Base-by-base conservation (phyloP, 2,888 invertebrate species). In the Eristalinus sepulchralis region DNA sequence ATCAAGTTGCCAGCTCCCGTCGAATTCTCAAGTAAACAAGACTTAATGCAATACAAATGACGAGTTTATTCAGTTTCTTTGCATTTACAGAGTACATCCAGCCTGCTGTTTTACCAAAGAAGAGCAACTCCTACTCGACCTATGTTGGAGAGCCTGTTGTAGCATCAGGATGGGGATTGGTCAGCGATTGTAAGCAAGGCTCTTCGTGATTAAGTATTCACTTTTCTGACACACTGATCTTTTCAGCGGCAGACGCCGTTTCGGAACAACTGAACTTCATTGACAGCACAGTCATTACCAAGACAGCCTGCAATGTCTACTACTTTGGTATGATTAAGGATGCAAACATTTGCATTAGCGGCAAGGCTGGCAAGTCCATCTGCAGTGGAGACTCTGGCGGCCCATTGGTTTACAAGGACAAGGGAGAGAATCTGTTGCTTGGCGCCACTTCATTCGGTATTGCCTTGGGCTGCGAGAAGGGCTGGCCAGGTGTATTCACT, bases 311-410 rank as follows among this genome's bases (percentile, higher is more conserved):
- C 80, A 89, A 88, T 8, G 53, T 6, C 0, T 89, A 88, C 70
- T 90, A 88, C 80, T 6, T 77, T 0, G 89, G 88, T 1, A 0
- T 66, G 31, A 83, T 90, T 67, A 89, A 67, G 55, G 80, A 89
- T 3, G 83, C 88, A 0, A 76, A 92, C 84, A 91, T 93, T 53
- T 94, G 94, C 88, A 91, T 92, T 24, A 90, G 89, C 73, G 92
- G 92, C 36, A 88, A 88, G 59, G 88, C 88, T 4, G 91, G 91
- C 31, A 90, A 90, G 79, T 92, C 93, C 47, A 91, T 92, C 59
- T 93, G 91, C 88, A 90, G 88, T 36, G 75, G 86, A 71, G 92
- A 92, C 85, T 92, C 92, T 20, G 92, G 92, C 27, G 91, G 92
- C 62, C 92, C 92, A 80, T 88, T 92, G 86, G 89, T 90, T 2